These are phyloP conservation scores for Orestias chungarensis DNA, from an alignment of 2,797 vertebrate species.

Conservation along the genomic window DNA sequence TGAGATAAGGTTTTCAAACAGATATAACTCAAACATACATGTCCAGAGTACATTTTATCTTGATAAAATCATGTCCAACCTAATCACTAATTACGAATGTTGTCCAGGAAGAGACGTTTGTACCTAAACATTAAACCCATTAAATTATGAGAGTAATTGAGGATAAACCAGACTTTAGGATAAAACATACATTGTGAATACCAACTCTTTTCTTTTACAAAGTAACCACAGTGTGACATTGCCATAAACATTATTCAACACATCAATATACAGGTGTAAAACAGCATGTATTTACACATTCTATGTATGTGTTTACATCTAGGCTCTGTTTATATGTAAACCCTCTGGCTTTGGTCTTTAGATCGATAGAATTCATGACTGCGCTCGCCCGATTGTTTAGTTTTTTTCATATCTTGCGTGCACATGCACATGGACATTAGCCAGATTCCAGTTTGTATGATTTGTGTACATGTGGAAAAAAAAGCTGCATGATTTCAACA, in stretches of 20 bases:
- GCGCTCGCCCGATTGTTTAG: slow-evolving; percentile 11
- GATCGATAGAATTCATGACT: slow-evolving; percentile 27
- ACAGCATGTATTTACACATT: slow-evolving; percentile 32
- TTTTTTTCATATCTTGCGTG: slow-evolving; percentile 7
- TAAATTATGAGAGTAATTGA: not conserved
- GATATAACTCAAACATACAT: slow-evolving; percentile 2
- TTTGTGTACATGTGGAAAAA: slow-evolving; percentile 23
- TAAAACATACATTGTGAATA: not conserved
- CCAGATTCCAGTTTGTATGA: slow-evolving; percentile 50
- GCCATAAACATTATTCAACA: slow-evolving; percentile 11
- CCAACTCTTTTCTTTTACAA: not conserved
- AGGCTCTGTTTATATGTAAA: slow-evolving; percentile 33
- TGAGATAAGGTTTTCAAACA: not conserved
- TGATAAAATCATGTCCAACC: not conserved
- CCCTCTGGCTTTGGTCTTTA: slow-evolving; percentile 34
- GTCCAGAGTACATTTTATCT: not conserved
- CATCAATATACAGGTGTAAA: slow-evolving; percentile 11
- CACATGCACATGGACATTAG: slow-evolving; percentile 34
- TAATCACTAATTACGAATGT: not conserved
- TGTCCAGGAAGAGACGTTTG: not conserved
- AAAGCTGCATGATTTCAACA: slow-evolving; percentile 25
- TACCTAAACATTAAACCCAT: not conserved
- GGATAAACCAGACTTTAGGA: not conserved
- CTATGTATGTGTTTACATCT: slow-evolving; percentile 37
- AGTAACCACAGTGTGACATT: not conserved